Evolutionary conservation across 1,140 invertebrate genomes (phyloP).

Genomic region (Medauroidea extradentata): DNA sequence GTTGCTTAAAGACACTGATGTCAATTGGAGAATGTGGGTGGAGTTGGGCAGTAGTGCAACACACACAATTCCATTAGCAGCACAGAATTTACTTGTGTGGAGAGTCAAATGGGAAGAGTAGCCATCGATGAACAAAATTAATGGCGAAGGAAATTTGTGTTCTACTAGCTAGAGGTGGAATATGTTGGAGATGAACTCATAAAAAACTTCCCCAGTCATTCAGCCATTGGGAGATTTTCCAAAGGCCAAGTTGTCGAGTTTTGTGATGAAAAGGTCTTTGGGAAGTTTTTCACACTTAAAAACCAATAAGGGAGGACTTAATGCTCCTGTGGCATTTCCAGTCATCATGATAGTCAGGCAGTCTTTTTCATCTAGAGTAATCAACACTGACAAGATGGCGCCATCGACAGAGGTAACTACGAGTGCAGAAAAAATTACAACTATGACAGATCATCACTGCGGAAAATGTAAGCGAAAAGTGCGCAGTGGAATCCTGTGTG

Average conservation of each 20-base stretch:
- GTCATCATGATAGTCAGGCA: conserved; percentile 12
- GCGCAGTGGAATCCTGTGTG: too few species aligned
- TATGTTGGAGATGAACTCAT: conserved; percentile 35
- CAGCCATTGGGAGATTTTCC: conserved; percentile 3
- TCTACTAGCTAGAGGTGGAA: conserved; percentile 28
- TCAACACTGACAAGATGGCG: too few species aligned
- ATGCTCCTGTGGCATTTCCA: conserved; percentile 7
- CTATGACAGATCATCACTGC: too few species aligned
- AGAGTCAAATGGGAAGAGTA: conserved; percentile 34
- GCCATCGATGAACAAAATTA: conserved; percentile 35
- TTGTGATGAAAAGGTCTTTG: background rate
- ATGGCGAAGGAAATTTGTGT: too few species aligned
- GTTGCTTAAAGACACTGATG: conserved; percentile 36
- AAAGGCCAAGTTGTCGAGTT: background rate
- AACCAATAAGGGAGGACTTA: background rate
- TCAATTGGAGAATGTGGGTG: conserved; percentile 36
- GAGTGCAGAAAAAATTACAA: too few species aligned
- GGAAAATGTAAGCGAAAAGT: too few species aligned
- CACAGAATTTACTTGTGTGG: conserved; percentile 36
- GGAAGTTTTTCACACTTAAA: conserved; percentile 2
- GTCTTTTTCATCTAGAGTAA: conserved; percentile 19
- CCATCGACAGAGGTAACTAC: too few species aligned
- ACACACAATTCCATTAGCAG: conserved; percentile 38
- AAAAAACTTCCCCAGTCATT: conserved; percentile 33
- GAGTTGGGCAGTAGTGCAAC: conserved; percentile 42